Percentiles rank a stretch among this genome's conserved stretches.
Conservation (phyloP, 1,140 invertebrate species). For the Rhizoglyphus robini region DNA sequence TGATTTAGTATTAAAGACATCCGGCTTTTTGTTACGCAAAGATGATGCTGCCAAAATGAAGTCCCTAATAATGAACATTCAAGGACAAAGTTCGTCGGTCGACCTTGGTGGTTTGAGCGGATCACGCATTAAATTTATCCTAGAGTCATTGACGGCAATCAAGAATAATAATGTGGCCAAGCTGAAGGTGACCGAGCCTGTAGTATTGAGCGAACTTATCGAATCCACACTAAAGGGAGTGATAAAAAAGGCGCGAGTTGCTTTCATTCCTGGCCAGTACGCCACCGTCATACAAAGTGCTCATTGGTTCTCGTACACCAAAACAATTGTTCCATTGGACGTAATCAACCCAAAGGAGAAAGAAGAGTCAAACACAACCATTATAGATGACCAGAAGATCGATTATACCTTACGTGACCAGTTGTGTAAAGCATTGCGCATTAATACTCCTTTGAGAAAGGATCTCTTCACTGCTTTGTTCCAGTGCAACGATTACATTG, state of each 20-base stretch:
- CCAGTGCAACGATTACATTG: conserved; percentile 20
- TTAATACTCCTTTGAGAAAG: conserved; percentile 22
- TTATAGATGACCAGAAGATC: neutral
- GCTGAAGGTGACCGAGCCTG: conserved; percentile 7
- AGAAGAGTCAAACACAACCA: neutral
- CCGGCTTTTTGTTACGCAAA: conserved; percentile 22
- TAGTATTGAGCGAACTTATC: conserved; percentile 12
- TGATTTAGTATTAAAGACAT: conserved; percentile 12
- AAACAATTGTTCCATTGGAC: neutral
- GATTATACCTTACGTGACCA: conserved; percentile 9
- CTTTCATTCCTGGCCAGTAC: conserved; percentile 17
- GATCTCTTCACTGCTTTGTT: conserved; percentile 15
- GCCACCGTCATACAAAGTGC: conserved; percentile 11
- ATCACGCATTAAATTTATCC: conserved; percentile 18
- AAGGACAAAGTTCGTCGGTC: neutral
- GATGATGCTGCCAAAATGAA: conserved; percentile 20
- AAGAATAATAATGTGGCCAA: conserved; percentile 24
- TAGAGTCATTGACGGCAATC: conserved; percentile 21
- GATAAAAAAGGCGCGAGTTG: conserved; percentile 12
- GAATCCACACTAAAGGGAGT: conserved; percentile 12
- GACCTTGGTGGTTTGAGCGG: conserved; percentile 9
- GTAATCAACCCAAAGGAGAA: neutral
- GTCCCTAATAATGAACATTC: conserved; percentile 16
- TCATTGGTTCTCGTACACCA: conserved; percentile 20
- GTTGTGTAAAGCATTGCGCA: conserved; percentile 12